phyloP scores from a whole-genome alignment of 2,797 vertebrate species.

The Muscicapa comitata region DNA sequence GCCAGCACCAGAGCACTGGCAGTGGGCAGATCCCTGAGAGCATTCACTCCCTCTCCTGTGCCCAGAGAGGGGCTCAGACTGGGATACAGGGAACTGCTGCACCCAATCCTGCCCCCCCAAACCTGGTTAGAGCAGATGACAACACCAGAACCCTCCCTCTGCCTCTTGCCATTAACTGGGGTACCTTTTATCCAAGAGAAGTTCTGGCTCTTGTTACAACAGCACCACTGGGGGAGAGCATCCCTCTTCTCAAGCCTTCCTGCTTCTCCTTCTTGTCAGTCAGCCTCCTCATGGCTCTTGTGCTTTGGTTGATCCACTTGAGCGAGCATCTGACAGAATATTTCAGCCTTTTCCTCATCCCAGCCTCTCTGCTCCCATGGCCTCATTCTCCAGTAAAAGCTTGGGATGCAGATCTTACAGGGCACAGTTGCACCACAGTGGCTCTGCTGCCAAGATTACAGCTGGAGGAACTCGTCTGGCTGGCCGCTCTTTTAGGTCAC shows the following conservation, averaged over 20 bases:
- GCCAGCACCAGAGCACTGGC: neutral
- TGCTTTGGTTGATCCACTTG: accelerated
- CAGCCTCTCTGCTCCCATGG: neutral
- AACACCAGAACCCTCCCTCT: neutral
- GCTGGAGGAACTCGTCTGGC: neutral
- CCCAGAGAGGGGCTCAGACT: neutral
- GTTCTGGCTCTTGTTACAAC: neutral
- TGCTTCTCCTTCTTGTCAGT: accelerated
- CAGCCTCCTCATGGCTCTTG: neutral
- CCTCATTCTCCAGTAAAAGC: neutral
- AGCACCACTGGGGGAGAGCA: neutral
- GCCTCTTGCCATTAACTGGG: neutral
- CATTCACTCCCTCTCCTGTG: neutral
- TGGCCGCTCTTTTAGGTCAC: neutral
- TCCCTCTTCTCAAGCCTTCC: neutral
- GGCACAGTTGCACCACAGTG: neutral
- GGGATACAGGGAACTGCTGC: neutral
- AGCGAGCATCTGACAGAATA: neutral
- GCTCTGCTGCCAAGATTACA: neutral
- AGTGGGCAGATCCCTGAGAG: neutral
- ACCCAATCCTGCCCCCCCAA: neutral
- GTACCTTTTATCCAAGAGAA: neutral
- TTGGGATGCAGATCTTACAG: neutral
- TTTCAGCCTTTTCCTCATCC: neutral
- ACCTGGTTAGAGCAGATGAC: neutral